These are phyloP conservation scores for Dioctria linearis DNA, from an alignment of 2,888 invertebrate species.

Conservation along the genomic window DNA sequence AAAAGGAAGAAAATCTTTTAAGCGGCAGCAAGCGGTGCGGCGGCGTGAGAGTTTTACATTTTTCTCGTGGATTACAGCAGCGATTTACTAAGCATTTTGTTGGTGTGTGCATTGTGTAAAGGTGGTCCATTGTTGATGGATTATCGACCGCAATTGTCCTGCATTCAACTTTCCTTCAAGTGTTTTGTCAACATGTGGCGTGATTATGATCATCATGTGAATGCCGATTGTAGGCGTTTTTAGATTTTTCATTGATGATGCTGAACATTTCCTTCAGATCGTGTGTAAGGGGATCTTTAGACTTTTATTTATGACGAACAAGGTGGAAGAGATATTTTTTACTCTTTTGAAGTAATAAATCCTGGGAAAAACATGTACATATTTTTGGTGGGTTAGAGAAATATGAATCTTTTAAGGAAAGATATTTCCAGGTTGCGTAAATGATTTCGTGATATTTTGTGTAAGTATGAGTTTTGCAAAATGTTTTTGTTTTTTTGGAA, in stretches of 20 bases:
- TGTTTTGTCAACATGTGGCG: slow-evolving; percentile 43
- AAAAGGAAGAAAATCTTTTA: slow-evolving; percentile 12
- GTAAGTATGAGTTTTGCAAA: too few relatives aligned
- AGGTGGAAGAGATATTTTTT: background rate
- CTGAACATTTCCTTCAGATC: background rate
- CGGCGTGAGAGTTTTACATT: slow-evolving; percentile 24
- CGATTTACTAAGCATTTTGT: background rate
- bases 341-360: background rate
- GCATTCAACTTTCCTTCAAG: slow-evolving; percentile 32
- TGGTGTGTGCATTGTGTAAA: background rate
- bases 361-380: background rate
- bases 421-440: too few relatives aligned
- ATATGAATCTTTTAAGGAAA: background rate
- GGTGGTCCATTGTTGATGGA: slow-evolving; percentile 22
- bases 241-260: background rate
- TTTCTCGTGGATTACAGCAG: background rate
- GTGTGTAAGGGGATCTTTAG: background rate
- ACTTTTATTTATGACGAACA: background rate
- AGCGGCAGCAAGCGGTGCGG: background rate
- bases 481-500: too few relatives aligned
- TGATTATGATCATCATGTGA: slow-evolving; percentile 44
- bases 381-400: background rate
- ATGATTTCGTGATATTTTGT: too few relatives aligned
- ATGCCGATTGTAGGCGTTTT: slow-evolving; percentile 38
- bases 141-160: slow-evolving; percentile 49